A percentile compares a stretch with the other conserved stretches of the same genome.
phyloP scores from a whole-genome alignment of 1,140 invertebrate genomes.

The Calephelis nemesis region DNA sequence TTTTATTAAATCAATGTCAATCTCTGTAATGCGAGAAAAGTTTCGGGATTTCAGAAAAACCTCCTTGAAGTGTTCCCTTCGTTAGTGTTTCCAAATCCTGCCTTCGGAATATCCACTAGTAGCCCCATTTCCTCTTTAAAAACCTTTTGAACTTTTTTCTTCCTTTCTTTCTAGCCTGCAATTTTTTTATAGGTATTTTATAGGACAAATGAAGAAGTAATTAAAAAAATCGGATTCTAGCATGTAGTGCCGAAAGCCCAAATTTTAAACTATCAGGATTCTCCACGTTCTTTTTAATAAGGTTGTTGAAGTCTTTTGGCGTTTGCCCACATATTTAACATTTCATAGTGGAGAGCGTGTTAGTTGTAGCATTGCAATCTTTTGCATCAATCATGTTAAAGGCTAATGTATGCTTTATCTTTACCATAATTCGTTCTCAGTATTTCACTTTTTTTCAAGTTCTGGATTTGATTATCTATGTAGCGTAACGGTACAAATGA shows the following conservation, averaged over 20 bases:
- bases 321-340: conserved; percentile 60
- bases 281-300: conserved; percentile 30
- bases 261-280: conserved; percentile 34
- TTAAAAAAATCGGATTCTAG: conserved; percentile 44
- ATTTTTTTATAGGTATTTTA: conserved; percentile 20
- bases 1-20: conserved; percentile 39
- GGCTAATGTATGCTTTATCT: too few relatives aligned
- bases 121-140: conserved; percentile 40
- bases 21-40: conserved; percentile 41
- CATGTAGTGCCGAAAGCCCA: conserved; percentile 55
- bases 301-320: conserved; percentile 55
- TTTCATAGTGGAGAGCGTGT: background rate
- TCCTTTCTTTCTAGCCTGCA: conserved; percentile 25
- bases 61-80: conserved; percentile 58
- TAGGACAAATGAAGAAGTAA: background rate
- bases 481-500: too few relatives aligned
- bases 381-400: conserved; percentile 56
- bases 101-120: conserved; percentile 35
- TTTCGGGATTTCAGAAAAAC: conserved; percentile 44
- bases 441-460: too few relatives aligned
- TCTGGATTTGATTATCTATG: too few relatives aligned
- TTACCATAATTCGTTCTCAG: too few relatives aligned
- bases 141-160: conserved; percentile 29
- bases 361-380: conserved; percentile 28
- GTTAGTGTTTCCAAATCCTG: conserved; percentile 51